A percentile compares a stretch with the other conserved stretches of the same genome.
phyloP scores from a whole-genome alignment of 2,888 invertebrate species.

The Melipona beecheii region DNA sequence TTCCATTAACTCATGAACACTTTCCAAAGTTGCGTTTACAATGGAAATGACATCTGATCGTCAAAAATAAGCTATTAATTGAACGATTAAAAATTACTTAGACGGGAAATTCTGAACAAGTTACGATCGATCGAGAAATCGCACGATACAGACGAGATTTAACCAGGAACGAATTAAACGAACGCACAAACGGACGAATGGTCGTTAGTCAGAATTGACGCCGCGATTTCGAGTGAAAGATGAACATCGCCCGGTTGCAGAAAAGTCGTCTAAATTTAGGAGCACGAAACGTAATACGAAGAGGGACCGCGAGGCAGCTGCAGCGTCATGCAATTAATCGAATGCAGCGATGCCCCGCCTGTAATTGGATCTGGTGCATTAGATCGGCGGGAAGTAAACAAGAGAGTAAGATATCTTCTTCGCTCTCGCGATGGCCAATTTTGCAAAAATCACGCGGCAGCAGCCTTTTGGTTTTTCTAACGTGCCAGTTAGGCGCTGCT shows the following conservation, averaged over 20 bases:
- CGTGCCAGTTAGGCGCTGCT: conserved; percentile 65
- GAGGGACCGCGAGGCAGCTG: conserved; percentile 64
- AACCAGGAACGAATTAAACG: no score
- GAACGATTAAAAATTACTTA: no score
- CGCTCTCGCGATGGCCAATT: background rate
- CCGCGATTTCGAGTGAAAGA: conserved; percentile 19
- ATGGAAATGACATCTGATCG: no score
- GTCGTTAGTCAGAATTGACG: no score
- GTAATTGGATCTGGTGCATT: conserved; percentile 66
- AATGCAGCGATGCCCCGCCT: conserved; percentile 64
- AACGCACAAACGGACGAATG: no score
- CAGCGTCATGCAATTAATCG: conserved; percentile 69
- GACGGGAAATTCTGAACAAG: no score
- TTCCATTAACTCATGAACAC: no score
- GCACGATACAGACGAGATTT: no score
- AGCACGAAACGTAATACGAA: conserved; percentile 62
- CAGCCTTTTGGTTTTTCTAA: background rate
- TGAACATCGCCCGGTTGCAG: conserved; percentile 4
- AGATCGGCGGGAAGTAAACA: conserved; percentile 60
- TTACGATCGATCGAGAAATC: no score
- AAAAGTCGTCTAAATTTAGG: conserved; percentile 66
- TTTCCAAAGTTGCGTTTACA: no score
- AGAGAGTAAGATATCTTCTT: background rate
- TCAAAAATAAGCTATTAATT: no score
- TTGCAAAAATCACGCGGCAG: background rate